Base-by-base conservation (phyloP, 2,113 vertebrate genomes). In the Lepus europaeus region DNA sequence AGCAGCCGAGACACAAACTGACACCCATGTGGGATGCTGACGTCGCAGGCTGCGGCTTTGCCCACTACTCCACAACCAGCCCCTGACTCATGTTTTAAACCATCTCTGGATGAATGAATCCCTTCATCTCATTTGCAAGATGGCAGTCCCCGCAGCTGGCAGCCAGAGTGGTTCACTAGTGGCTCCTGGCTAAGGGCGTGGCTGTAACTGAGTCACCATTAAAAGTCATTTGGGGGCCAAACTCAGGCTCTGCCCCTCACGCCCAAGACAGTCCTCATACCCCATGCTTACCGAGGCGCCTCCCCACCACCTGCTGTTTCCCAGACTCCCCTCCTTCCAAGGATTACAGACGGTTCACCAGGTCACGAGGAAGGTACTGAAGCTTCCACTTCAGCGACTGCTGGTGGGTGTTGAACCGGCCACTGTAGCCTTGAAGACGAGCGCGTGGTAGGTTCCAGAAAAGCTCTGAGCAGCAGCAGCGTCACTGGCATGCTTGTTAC, bases 141-240 rank as follows among this genome's bases (percentile, higher is more conserved):
- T 4, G 45, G 25, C 10, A 17, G 45, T 53, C 5, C 33, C 16
- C 39, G 14, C 5, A 1, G 53, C 9, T 29, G 61, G 49, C 31
- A 74, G 0, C 14, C 4, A 49, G 12, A 20, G n/a, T 12, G 29
- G 17, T 27, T 86, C 19, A 1, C 25, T 36, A 4, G 14, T 13
- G 19, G 3, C 9, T 5, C 23, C 10, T 19, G 12, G 22, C 64
- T 2, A 33, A 27, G 17, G 45, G 33, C 10, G 0, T n/a, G n/a
- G 17, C 59, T 53, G 16, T 45, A 31, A 36, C 2, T 22, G n/a
- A 78, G 27, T 11, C 23, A 22, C 53, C 6, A 6, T 61, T 87
- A 70, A 36, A 22, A 73, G 36, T 33, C 9, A 3, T 51, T 20
- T 6, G 0, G 22, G 5, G 45, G 14, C 19, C 51, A 82, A 86